Percentiles rank a stretch among this genome's conserved stretches.
Evolutionary conservation across 2,797 vertebrate species (phyloP).

Genomic region (Sternotherus odoratus): DNA sequence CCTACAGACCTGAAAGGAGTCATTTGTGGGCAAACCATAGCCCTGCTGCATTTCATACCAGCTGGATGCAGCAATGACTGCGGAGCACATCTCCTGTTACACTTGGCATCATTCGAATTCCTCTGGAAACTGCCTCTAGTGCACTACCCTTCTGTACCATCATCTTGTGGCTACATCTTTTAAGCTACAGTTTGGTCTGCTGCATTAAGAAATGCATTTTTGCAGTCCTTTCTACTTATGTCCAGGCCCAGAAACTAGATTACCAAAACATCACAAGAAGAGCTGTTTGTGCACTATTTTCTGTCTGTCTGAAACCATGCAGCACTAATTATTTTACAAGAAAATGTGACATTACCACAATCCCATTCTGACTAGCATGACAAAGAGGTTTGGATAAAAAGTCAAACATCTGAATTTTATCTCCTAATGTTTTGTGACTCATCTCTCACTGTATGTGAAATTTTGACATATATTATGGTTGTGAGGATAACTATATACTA

Average conservation of each 20-base stretch:
- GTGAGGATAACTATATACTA: not conserved
- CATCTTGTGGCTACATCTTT: not conserved
- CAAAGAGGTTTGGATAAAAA: too few species aligned
- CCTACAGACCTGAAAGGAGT: not conserved
- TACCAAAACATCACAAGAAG: not conserved
- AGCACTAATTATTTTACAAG: not conserved
- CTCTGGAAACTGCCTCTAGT: not conserved
- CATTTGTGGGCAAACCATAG: not conserved
- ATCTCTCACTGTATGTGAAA: fast-evolving
- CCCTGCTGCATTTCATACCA: not conserved
- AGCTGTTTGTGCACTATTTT: not conserved
- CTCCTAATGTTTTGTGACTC: not conserved
- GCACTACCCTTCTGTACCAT: not conserved
- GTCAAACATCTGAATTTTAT: not conserved
- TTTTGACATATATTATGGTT: not conserved
- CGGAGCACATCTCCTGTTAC: not conserved
- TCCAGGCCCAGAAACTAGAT: not conserved
- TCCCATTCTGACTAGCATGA: too few species aligned
- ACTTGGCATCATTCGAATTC: not conserved
- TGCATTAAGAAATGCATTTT: not conserved
- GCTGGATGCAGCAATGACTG: not conserved
- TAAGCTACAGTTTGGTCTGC: slow-evolving; percentile 19
- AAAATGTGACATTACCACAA: too few species aligned
- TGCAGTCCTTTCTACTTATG: not conserved
- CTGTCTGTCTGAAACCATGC: not conserved